A percentile compares a stretch with the other conserved stretches of the same genome.
These are phyloP conservation scores for Tolypeutes matacus DNA, from an alignment of 2,797 vertebrate species.

Conservation along the genomic window DNA sequence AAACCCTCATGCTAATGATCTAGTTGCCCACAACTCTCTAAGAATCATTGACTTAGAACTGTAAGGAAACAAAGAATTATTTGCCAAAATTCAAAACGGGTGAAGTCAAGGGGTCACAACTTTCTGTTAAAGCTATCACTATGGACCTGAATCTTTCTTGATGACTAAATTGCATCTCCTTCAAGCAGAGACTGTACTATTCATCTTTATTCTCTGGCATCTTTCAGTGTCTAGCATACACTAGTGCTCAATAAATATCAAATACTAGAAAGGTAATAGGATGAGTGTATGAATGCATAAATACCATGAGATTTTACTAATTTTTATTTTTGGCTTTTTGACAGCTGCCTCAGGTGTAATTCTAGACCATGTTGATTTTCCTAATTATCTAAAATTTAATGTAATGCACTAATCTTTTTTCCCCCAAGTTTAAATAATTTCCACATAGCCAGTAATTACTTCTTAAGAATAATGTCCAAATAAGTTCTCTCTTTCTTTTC, in stretches of 20 bases:
- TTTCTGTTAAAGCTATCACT: neutral
- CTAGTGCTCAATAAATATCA: neutral
- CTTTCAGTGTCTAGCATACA: neutral
- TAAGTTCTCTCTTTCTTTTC: neutral
- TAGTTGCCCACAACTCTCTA: neutral
- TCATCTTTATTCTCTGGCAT: neutral
- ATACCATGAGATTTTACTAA: neutral
- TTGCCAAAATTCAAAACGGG: neutral
- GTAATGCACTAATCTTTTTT: neutral
- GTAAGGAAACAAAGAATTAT: neutral
- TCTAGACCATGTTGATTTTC: neutral
- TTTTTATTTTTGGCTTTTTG: conserved; percentile 18
- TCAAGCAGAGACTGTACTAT: neutral
- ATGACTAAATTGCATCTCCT: neutral
- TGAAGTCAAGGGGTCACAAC: neutral
- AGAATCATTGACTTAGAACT: neutral
- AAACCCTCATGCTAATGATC: neutral
- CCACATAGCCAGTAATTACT: neutral
- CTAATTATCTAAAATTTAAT: conserved; percentile 29
- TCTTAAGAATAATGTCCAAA: neutral
- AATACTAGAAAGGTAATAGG: neutral
- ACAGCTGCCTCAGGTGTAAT: neutral
- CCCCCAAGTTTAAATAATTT: conserved; percentile 45
- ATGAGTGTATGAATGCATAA: neutral
- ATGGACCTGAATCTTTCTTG: neutral